These are phyloP conservation scores for Mayetiola destructor DNA, from an alignment of 2,888 invertebrate species.

Conservation along the genomic window DNA sequence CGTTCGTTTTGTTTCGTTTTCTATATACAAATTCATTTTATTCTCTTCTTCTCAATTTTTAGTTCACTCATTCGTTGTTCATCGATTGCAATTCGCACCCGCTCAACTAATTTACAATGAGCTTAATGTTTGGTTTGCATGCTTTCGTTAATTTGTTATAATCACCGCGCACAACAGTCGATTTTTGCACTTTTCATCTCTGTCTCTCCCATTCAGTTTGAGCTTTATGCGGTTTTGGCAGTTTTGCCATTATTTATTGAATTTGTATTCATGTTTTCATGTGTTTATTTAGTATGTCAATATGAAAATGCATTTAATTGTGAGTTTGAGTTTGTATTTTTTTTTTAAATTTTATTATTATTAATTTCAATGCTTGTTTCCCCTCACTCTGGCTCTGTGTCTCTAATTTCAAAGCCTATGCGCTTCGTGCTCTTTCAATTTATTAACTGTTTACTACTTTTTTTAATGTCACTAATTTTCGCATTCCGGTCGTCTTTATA, in stretches of 20 bases:
- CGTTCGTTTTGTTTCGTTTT: too few relatives aligned
- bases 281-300: conserved; percentile 4
- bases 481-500: not conserved
- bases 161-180: conserved; percentile 3
- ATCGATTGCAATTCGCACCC: conserved; percentile 10
- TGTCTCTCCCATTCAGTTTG: not conserved
- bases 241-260: not conserved
- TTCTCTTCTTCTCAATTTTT: too few relatives aligned
- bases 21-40: too few relatives aligned
- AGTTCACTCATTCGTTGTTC: too few relatives aligned
- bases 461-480: too few relatives aligned
- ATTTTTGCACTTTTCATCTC: conserved; percentile 5
- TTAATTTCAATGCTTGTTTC: not conserved
- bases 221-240: not conserved
- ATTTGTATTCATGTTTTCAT: not conserved
- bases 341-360: too few relatives aligned
- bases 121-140: conserved; percentile 14
- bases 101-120: conserved; percentile 8
- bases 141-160: conserved; percentile 13
- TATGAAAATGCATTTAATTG: conserved; percentile 10
- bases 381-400: not conserved
- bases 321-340: too few relatives aligned
- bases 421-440: conserved; percentile 12
- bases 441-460: conserved; percentile 12
- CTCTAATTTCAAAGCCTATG: not conserved